Evolutionary conservation across 2,888 invertebrate species (phyloP), one percentile per base, ranked within the genome.

Genomic region (Scaptomyza polygonia): DNA sequence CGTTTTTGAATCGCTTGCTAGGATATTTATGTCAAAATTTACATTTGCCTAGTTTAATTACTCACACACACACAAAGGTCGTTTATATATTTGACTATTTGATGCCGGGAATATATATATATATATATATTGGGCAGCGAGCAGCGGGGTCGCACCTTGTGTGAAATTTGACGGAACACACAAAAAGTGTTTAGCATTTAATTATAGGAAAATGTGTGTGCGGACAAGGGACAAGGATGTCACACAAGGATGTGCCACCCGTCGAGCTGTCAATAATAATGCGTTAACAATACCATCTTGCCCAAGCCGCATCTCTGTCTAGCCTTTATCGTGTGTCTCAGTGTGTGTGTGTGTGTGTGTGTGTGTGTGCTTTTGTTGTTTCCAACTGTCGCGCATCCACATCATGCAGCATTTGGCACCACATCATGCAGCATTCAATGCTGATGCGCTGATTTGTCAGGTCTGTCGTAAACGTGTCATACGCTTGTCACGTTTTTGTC

Each of bases 181-280:
- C 51, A 40, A 61, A 67, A 80, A 72, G n/a, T 80, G 75, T 78
- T 64, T 21, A 62, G 76, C 81, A 72, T 80, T 83, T 81, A 84
- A 81, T 81, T 81, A 81, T 78, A 80, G 66, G 40, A 72, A 76
- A 81, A 73, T 67, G 66, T 64, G 56, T 39, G 11, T 12, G 36
- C n/a, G 16, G 43, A 44, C 43, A 47, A 3, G 21, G 5, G 34
- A 43, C 42, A 47, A 8, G 32, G 7, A 40, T 47, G 56, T 39
- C 39, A 25, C n/a, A n/a, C n/a, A n/a, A n/a, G n/a, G n/a, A 25
- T 12, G 0, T 30, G 11, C 32, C 16, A 6, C 36, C 36, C 44
- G 40, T 45, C 36, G 39, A 36, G 67, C 55, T 58, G 57, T 56
- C 69, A 58, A 65, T 69, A 68, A 65, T 65, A 69, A 73, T 68